Evolutionary conservation across 1,140 invertebrate genomes (phyloP), one percentile per base, ranked within the genome.

Genomic region (Acyrthosiphon pisum): DNA sequence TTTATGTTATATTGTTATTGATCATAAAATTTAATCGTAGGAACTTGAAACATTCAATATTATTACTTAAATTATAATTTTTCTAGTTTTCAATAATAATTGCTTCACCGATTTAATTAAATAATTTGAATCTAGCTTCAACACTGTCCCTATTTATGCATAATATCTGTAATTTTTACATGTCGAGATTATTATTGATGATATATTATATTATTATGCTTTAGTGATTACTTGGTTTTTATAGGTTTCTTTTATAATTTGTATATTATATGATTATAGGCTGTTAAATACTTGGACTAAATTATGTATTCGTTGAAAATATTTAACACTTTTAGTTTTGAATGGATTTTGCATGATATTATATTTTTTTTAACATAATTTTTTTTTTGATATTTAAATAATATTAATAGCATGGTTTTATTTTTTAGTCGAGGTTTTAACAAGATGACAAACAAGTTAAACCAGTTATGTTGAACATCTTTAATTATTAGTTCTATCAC

Each of bases 381-480:
- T 8, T 41, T 3, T 84, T 41, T 11, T 41, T 26, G 23, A 44
- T 84, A 84, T 84, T 84, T 30, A 7, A 41, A 84, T 84, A 84
- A 84, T 41, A 84, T 14, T 84, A 44, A 41, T 26, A 41, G 23
- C 11, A n/a, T 84, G 23, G 37, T 84, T 84, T 84, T 84, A 84
- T 84, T 84, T 83, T 41, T 84, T 23, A 86, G 30, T 86, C 3
- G 83, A 86, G 23, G 23, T 86, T 86, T 86, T 41, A 44, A 41
- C 9, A 44, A 26, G 23, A 44, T 41, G 83, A 86, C 23, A 23
- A 86, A 86, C 83, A 11, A 86, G 83, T 86, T 44, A 44, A 86
- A 86, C 83, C 83, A 41, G 83, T 86, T 86, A 41, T 26, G 41
- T 86, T 44, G 83, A 86, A 86, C 83, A 86, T 86, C 83, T 30